Conservation (phyloP, 2,888 invertebrate species). For the Spatulosminthurus flaviceps region DNA sequence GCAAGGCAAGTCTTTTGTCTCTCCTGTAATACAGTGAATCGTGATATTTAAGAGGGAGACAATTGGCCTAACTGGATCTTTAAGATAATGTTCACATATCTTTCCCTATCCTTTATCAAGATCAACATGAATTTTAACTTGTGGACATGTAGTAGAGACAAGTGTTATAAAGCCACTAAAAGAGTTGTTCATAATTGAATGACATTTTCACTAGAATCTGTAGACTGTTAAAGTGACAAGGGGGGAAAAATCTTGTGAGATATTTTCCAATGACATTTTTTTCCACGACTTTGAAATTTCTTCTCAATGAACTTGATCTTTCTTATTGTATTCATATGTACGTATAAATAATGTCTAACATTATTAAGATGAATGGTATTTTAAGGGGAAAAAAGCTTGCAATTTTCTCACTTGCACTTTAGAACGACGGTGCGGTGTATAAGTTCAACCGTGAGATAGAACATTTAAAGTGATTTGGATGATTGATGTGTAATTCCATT, state of each 20-base stretch:
- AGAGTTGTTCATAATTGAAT: constrained; percentile 23
- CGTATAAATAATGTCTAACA: not conserved
- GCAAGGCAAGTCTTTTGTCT: no score
- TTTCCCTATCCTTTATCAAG: constrained; percentile 30
- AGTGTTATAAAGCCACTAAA: constrained; percentile 28
- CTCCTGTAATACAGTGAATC: not conserved
- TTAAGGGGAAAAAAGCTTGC: not conserved
- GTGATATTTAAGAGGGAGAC: constrained; percentile 4
- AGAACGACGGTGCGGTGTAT: no score
- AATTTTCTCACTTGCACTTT: not conserved
- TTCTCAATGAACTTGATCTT: not conserved
- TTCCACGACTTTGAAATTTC: no score
- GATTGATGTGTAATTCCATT: constrained; percentile 36
- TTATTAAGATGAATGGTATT: not conserved
- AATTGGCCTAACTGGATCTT: not conserved
- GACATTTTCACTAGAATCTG: not conserved
- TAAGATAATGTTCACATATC: not conserved
- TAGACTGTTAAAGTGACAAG: not conserved
- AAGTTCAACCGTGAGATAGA: not conserved
- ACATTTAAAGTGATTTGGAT: constrained; percentile 31
- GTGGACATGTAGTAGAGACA: constrained; percentile 25
- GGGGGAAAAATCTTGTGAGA: no score
- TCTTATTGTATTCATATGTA: not conserved
- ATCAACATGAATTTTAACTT: constrained; percentile 5
- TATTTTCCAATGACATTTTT: no score